Conservation (phyloP, 2,797 vertebrate genomes). For the Okamejei kenojei region DNA sequence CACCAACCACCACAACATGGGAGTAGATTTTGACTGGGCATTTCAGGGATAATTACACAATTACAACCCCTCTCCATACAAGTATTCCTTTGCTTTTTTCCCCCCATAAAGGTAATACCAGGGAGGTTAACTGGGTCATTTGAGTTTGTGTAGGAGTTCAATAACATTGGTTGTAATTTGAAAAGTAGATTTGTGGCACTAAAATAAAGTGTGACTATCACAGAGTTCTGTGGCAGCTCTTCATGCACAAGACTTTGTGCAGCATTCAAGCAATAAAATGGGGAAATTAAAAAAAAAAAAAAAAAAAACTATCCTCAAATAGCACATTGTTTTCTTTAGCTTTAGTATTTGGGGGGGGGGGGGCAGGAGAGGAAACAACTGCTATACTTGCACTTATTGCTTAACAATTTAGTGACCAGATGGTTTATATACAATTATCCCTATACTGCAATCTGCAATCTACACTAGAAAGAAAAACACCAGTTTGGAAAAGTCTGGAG, state of each 20-base stretch:
- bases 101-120: neutral
- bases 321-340: neutral
- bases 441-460: constrained; percentile 33
- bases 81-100: neutral
- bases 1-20: neutral
- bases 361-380: neutral
- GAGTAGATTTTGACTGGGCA: neutral
- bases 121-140: neutral
- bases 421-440: constrained; percentile 36
- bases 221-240: neutral
- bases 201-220: constrained; percentile 26
- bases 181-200: constrained; percentile 26
- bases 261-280: neutral
- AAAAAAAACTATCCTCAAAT: constrained; percentile 7
- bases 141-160: neutral
- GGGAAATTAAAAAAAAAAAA: neutral
- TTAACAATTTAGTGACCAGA: constrained; percentile 6
- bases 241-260: constrained; percentile 28
- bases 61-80: neutral
- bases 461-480: constrained; percentile 36
- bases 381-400: constrained; percentile 33
- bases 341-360: no score
- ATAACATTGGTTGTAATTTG: neutral
- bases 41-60: neutral
- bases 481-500: constrained; percentile 25